A percentile compares a stretch with the other conserved stretches of the same genome.
phyloP scores from a whole-genome alignment of 2,888 invertebrate genomes.

The Diarsia rubi region DNA sequence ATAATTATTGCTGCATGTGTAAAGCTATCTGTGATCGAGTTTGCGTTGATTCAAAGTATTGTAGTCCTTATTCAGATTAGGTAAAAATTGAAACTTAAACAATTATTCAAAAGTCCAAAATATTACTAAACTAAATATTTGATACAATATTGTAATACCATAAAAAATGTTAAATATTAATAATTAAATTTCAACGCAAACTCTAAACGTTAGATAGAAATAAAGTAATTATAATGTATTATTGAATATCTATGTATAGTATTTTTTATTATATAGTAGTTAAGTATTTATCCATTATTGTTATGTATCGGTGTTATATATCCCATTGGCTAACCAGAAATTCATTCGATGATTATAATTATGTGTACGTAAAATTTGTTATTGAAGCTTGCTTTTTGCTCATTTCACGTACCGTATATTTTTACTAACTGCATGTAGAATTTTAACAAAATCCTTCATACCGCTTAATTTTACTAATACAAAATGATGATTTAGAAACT shows the following conservation, averaged over 20 bases:
- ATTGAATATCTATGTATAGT: slow-evolving; percentile 58
- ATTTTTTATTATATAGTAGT: slow-evolving; percentile 46
- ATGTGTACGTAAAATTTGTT: slow-evolving; percentile 38
- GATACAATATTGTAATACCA: slow-evolving; percentile 26
- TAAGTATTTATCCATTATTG: slow-evolving; percentile 33
- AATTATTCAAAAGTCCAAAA: slow-evolving; percentile 45
- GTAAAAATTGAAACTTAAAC: slow-evolving; percentile 19
- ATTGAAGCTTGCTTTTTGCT: slow-evolving; percentile 43
- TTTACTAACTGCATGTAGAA: slow-evolving; percentile 10
- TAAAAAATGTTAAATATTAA: not conserved
- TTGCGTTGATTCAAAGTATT: slow-evolving; percentile 53
- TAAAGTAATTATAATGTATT: slow-evolving; percentile 45
- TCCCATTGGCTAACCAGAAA: slow-evolving; percentile 23
- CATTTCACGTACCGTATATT: slow-evolving; percentile 34
- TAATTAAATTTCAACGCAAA: slow-evolving; percentile 41
- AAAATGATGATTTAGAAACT: slow-evolving; percentile 8
- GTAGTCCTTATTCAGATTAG: slow-evolving; percentile 11
- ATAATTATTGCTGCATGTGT: slow-evolving; percentile 27
- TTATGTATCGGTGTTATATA: slow-evolving; percentile 16
- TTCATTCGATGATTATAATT: slow-evolving; percentile 35
- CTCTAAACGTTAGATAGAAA: slow-evolving; percentile 57
- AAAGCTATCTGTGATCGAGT: slow-evolving; percentile 42
- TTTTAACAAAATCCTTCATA: not conserved
- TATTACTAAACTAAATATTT: slow-evolving; percentile 39
- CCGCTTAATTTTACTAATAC: slow-evolving; percentile 2